phyloP scores from a whole-genome alignment of 1,140 invertebrate genomes.

The Drosophila azteca region DNA sequence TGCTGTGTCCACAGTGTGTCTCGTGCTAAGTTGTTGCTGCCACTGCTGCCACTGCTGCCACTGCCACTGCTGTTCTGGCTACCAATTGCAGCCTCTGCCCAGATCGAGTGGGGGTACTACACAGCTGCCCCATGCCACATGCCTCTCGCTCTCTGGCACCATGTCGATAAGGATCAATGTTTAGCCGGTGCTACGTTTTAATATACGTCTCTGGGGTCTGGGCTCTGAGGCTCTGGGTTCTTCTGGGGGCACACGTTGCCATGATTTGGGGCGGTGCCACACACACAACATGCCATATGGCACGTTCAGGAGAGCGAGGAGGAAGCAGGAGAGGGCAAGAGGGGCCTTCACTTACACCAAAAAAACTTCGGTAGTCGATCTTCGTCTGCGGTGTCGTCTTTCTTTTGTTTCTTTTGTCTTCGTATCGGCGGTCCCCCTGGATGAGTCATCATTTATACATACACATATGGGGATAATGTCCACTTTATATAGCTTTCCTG shows the following conservation, averaged over 20 bases:
- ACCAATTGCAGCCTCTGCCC: slow-evolving; percentile 55
- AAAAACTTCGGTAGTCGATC: slow-evolving; percentile 19
- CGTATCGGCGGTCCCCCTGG: not conserved
- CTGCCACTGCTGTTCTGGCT: slow-evolving; percentile 56
- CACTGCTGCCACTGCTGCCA: slow-evolving; percentile 24
- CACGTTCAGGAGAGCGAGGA: not conserved
- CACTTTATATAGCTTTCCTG: slow-evolving; percentile 49
- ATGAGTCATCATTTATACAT: slow-evolving; percentile 39
- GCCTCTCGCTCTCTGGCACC: slow-evolving; percentile 34
- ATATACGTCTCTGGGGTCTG: slow-evolving; percentile 29
- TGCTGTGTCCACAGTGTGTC: slow-evolving; percentile 41
- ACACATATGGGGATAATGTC: slow-evolving; percentile 37
- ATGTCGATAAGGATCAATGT: slow-evolving; percentile 81
- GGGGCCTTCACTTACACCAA: slow-evolving; percentile 13
- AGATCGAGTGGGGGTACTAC: slow-evolving; percentile 22
- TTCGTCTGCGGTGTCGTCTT: not conserved
- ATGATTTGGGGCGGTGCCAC: slow-evolving; percentile 71
- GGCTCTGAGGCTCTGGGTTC: not conserved
- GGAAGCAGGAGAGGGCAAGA: not conserved
- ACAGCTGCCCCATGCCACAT: slow-evolving; percentile 6
- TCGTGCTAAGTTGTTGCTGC: slow-evolving; percentile 74
- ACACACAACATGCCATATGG: not conserved
- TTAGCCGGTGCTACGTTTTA: slow-evolving; percentile 69
- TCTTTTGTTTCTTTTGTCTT: slow-evolving; percentile 13
- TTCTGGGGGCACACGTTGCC: slow-evolving; percentile 54